A percentile compares a stretch with the other conserved stretches of the same genome.
Evolutionary conservation across 64 coral and sea anemone species (phyloP).

Genomic region (Stylophora pistillata): DNA sequence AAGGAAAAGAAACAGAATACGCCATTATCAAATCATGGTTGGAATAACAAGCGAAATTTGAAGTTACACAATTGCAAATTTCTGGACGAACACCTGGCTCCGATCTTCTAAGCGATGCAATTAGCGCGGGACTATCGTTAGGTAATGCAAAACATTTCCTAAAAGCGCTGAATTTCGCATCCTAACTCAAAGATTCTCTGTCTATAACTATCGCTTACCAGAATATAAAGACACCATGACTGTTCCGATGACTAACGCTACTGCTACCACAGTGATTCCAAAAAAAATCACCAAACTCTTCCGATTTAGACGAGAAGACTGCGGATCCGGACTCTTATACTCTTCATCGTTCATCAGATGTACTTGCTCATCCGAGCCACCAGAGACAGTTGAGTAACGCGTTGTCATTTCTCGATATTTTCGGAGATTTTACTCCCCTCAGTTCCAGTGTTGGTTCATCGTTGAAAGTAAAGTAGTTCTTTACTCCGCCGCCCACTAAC

Average conservation of each 20-base stretch:
- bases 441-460: neutral
- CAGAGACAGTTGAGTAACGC: neutral
- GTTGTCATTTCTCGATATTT: slow-evolving; percentile 19
- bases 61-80: neutral
- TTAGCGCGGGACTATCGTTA: neutral
- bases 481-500: neutral
- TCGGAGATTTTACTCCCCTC: neutral
- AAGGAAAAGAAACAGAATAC: neutral
- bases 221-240: slow-evolving; percentile 65
- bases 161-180: neutral
- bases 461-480: neutral
- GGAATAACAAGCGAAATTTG: neutral
- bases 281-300: slow-evolving; percentile 62
- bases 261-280: slow-evolving; percentile 55
- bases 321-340: neutral
- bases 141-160: neutral
- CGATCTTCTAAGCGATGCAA: neutral
- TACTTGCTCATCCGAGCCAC: neutral
- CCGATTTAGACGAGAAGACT: slow-evolving; percentile 22
- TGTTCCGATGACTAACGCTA: slow-evolving; percentile 42
- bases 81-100: neutral
- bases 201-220: slow-evolving; percentile 34
- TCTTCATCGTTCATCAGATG: slow-evolving; percentile 6
- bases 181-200: neutral
- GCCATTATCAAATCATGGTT: neutral